Conservation (phyloP, 2,113 vertebrate species). For the Xenotilapia longispinis region DNA sequence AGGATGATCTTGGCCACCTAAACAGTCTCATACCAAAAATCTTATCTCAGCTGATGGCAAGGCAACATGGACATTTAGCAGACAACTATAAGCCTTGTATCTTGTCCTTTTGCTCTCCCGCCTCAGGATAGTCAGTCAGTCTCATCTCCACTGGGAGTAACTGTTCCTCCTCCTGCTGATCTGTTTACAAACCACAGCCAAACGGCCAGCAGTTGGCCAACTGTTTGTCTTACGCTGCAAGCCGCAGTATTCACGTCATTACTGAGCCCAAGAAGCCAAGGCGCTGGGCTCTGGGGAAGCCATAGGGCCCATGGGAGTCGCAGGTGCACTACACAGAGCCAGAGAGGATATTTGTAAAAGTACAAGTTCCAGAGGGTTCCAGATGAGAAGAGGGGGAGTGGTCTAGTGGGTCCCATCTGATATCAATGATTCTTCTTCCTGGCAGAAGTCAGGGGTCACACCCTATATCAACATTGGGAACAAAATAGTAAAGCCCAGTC, state of each 20-base stretch:
- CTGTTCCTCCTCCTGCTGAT: slow-evolving; percentile 53
- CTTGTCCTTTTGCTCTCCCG: slow-evolving; percentile 8
- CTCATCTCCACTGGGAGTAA: slow-evolving; percentile 55
- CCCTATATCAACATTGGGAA: slow-evolving; percentile 54
- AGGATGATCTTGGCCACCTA: not conserved
- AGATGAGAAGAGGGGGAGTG: slow-evolving; percentile 13
- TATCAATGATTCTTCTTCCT: slow-evolving; percentile 23
- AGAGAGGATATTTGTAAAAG: slow-evolving; percentile 13
- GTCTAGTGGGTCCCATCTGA: slow-evolving; percentile 12
- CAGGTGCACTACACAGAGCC: slow-evolving; percentile 55
- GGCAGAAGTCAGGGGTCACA: slow-evolving; percentile 44
- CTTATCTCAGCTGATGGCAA: slow-evolving; percentile 35
- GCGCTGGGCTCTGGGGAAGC: not conserved
- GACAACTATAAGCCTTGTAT: slow-evolving; percentile 38
- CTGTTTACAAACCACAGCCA: slow-evolving; percentile 66
- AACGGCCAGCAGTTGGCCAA: slow-evolving; percentile 48
- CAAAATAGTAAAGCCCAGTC: slow-evolving; percentile 38
- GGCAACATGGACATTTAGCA: slow-evolving; percentile 40
- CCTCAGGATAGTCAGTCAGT: slow-evolving; percentile 20
- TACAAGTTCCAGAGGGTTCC: not conserved
- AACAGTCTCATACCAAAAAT: slow-evolving; percentile 39
- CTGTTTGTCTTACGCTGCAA: slow-evolving; percentile 45
- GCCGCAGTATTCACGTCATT: slow-evolving; percentile 30
- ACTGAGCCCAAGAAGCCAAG: slow-evolving; percentile 28
- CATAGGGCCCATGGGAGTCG: not conserved